A percentile compares a stretch with the other conserved stretches of the same genome.
Conservation (phyloP, 35 echinoderm and acorn worm genomes). For the Hemicentrotus pulcherrimus region DNA sequence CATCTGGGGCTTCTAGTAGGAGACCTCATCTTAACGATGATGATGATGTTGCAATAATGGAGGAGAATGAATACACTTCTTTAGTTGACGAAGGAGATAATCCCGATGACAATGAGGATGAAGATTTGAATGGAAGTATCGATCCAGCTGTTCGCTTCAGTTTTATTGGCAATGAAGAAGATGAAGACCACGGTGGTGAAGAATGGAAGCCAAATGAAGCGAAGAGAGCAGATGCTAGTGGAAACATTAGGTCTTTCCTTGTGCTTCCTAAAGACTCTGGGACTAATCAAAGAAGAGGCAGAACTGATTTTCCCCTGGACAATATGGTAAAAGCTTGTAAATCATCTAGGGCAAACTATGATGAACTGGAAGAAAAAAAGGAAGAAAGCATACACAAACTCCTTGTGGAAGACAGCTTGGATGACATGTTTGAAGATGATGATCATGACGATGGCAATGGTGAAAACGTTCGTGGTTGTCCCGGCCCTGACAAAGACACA, state of each 20-base stretch:
- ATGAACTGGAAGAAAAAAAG: background rate
- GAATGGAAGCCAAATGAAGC: background rate
- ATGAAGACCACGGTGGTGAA: background rate
- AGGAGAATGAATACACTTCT: background rate
- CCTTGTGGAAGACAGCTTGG: conserved; percentile 14
- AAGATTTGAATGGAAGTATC: conserved; percentile 25
- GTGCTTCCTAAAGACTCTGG: background rate
- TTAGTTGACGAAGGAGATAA: background rate
- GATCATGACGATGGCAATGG: background rate
- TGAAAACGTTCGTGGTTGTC: background rate
- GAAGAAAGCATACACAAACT: background rate
- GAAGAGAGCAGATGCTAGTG: background rate
- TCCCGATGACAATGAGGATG: background rate
- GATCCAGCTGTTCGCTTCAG: conserved; percentile 29
- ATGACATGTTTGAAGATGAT: conserved; percentile 48
- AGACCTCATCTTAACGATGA: background rate
- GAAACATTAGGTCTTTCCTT: background rate
- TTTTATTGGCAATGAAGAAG: background rate
- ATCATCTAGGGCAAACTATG: background rate
- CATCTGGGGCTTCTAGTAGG: background rate
- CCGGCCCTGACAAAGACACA: background rate
- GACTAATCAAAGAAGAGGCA: background rate
- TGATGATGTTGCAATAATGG: background rate
- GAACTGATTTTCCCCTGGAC: background rate
- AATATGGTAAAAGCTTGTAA: no score